Base-by-base conservation (phyloP, 1,140 invertebrate species). In the Notospermus geniculatus region DNA sequence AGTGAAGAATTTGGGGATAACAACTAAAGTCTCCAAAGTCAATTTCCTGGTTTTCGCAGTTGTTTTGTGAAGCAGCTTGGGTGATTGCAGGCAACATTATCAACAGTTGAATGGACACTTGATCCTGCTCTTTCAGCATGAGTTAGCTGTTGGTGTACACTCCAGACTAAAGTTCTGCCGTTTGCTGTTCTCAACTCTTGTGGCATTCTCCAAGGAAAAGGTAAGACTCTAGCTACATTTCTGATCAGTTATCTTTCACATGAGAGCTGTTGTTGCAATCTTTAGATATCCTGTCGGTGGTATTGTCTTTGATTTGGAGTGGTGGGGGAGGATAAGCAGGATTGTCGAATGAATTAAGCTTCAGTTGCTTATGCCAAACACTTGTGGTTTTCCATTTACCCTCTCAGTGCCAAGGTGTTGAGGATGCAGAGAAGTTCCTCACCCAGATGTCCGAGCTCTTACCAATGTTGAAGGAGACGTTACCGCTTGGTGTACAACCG, bases 111-210 rank as follows among this genome's bases (percentile, higher is more conserved):
- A n/a, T n/a, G n/a, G n/a, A n/a, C n/a, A n/a, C n/a, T n/a, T n/a
- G n/a, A 15, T 36, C 25, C 62, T 46, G 22, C 15, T 54, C 23
- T 54, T 46, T 70, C 66, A 82, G 79, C 80, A 83, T 66, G 66
- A 80, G 52, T 64, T 74, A 57, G 72, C 76, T 32, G 64, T 86
- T 54, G 91, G 90, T 1, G 79, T 95, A 4, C 89, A 89, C 74
- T 86, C 89, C 15, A 85, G 93, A 67, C 87, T 95, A 32, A 88
- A 91, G 70, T 95, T 95, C 77, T 89, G 90, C 30, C 87, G 92
- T 62, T 86, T 92, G 74, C 88, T 95, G 61, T 91, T 92, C 73
- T 89, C 92, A 82, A 87, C 88, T 19, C 83, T 95, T 23, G 83
- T 88, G 41, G 80, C 87, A 32, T 83, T 91, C 52, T 86, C 86